phyloP scores from a whole-genome alignment of 2,797 vertebrate genomes.

The Rhynchotus rufescens region DNA sequence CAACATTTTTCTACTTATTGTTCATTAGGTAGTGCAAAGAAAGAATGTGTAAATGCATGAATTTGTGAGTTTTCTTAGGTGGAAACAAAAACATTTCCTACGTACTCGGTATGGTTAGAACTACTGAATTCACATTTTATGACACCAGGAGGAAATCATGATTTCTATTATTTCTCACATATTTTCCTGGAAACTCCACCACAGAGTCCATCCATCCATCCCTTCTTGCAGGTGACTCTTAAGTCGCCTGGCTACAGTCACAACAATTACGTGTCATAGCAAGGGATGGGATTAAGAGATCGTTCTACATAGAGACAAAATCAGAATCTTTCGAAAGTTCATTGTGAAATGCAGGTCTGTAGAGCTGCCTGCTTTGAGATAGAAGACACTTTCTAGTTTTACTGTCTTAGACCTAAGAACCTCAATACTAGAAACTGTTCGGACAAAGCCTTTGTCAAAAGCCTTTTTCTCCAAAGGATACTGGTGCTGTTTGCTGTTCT shows the following conservation, averaged over 20 bases:
- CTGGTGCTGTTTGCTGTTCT: not conserved
- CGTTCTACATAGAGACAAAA: not conserved
- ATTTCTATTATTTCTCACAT: not conserved
- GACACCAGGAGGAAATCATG: not conserved
- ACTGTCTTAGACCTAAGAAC: not conserved
- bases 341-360: not conserved
- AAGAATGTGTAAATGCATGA: not conserved
- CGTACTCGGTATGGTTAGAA: not conserved
- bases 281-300: not conserved
- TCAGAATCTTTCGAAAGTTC: not conserved
- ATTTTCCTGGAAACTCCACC: not conserved
- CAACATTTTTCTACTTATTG: not conserved
- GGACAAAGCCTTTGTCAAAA: not conserved
- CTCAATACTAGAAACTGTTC: not conserved
- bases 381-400: not conserved
- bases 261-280: accelerated
- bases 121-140: not conserved
- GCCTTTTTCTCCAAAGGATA: not conserved
- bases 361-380: not conserved
- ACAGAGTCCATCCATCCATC: not conserved
- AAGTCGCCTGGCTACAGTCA: not conserved
- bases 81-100: not conserved
- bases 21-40: not conserved
- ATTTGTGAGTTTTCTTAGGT: not conserved
- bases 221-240: not conserved